Conservation (phyloP, 1,140 invertebrate species). For the Lucilia cuprina region DNA sequence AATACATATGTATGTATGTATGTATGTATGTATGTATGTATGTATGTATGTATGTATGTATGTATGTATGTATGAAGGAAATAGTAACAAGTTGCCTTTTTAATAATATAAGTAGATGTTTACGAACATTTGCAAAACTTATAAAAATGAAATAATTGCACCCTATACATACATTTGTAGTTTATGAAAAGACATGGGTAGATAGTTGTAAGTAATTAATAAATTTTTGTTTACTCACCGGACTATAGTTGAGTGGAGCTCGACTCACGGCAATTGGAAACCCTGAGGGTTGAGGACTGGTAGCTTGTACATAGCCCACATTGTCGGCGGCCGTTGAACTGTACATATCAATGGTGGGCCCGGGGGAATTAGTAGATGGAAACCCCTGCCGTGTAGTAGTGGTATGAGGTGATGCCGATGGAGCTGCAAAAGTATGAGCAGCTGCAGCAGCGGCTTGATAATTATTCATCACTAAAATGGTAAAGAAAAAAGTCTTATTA, state of each 20-base stretch:
- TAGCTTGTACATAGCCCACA: slow-evolving; percentile 90
- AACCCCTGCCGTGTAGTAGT: slow-evolving; percentile 78
- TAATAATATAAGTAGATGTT: not conserved
- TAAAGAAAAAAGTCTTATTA: not conserved
- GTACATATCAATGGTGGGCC: slow-evolving; percentile 88
- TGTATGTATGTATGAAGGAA: not conserved
- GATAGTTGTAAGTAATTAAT: not conserved
- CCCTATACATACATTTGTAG: no score
- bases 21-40: not conserved
- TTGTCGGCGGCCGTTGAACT: slow-evolving; percentile 81
- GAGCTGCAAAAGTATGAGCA: slow-evolving; percentile 75
- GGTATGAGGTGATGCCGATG: slow-evolving; percentile 64
- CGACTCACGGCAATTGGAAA: slow-evolving; percentile 91
- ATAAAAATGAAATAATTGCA: no score
- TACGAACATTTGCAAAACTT: not conserved
- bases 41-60: not conserved
- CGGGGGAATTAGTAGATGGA: slow-evolving; percentile 86
- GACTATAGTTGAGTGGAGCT: slow-evolving; percentile 87
- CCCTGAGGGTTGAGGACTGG: slow-evolving; percentile 88
- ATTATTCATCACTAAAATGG: slow-evolving; percentile 88
- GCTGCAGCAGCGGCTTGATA: slow-evolving; percentile 84
- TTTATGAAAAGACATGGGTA: not conserved
- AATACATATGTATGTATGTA: not conserved
- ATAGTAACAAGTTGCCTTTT: not conserved
- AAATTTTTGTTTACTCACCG: slow-evolving; percentile 69